Percentiles rank a stretch among this genome's conserved stretches.
phyloP scores from a whole-genome alignment of 2,113 vertebrate genomes.

The Silurus glanis region DNA sequence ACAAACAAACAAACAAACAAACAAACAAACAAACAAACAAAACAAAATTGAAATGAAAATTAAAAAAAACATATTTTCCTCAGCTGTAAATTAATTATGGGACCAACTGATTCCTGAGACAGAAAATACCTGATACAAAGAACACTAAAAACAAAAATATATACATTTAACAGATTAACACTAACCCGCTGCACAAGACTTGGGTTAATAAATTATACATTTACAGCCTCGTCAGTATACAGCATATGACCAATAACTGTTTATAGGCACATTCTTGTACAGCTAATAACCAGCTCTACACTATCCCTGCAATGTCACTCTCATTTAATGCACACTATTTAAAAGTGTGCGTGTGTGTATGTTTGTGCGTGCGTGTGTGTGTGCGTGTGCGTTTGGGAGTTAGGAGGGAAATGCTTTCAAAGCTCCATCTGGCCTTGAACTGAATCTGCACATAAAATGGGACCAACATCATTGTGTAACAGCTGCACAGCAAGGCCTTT shows the following conservation, averaged over 20 bases:
- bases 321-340: conserved; percentile 37
- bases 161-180: conserved; percentile 48
- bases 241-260: conserved; percentile 45
- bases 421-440: conserved; percentile 30
- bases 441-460: conserved; percentile 47
- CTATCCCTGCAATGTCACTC: conserved; percentile 27
- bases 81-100: conserved; percentile 49
- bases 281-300: conserved; percentile 37
- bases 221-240: conserved; percentile 53
- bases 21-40: background rate
- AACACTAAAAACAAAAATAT: conserved; percentile 43
- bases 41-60: too few relatives aligned
- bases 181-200: conserved; percentile 43
- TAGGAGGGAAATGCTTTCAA: conserved; percentile 11
- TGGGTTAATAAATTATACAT: conserved; percentile 24
- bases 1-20: background rate
- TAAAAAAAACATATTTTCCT: conserved; percentile 26
- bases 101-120: conserved; percentile 46
- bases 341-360: background rate
- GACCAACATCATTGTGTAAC: conserved; percentile 49
- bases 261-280: conserved; percentile 43
- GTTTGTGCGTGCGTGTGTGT: background rate
- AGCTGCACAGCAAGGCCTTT: conserved; percentile 26
- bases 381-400: conserved; percentile 31
- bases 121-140: conserved; percentile 40